Conservation (phyloP, 2,888 invertebrate genomes). For the Laothoe populi region DNA sequence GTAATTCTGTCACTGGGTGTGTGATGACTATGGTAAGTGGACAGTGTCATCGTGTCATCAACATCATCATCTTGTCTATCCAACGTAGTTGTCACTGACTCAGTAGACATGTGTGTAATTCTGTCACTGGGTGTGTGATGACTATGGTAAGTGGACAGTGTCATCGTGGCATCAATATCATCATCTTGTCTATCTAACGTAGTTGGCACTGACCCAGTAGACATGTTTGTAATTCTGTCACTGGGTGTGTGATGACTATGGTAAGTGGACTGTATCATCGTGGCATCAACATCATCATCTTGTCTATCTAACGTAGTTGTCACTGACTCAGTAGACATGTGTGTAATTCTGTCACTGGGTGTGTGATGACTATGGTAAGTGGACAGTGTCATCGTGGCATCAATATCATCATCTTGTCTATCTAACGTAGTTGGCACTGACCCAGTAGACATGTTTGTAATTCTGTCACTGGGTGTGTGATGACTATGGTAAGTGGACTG, state of each 20-base stretch:
- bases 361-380: no score
- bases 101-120: neutral
- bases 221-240: neutral
- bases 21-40: conserved; percentile 14
- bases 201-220: neutral
- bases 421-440: neutral
- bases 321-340: no score
- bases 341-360: no score
- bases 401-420: neutral
- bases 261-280: conserved; percentile 25
- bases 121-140: conserved; percentile 3
- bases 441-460: neutral
- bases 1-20: conserved; percentile 37
- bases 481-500: neutral
- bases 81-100: neutral
- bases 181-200: conserved; percentile 12
- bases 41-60: neutral
- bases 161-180: conserved; percentile 1
- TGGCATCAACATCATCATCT: no score
- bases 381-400: neutral
- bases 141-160: neutral
- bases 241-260: conserved; percentile 7
- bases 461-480: conserved; percentile 1
- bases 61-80: neutral
- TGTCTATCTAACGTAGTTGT: no score